Percentiles rank a stretch among this genome's conserved stretches.
Evolutionary conservation across 1,140 invertebrate species (phyloP).

Genomic region (Fopius arisanus): DNA sequence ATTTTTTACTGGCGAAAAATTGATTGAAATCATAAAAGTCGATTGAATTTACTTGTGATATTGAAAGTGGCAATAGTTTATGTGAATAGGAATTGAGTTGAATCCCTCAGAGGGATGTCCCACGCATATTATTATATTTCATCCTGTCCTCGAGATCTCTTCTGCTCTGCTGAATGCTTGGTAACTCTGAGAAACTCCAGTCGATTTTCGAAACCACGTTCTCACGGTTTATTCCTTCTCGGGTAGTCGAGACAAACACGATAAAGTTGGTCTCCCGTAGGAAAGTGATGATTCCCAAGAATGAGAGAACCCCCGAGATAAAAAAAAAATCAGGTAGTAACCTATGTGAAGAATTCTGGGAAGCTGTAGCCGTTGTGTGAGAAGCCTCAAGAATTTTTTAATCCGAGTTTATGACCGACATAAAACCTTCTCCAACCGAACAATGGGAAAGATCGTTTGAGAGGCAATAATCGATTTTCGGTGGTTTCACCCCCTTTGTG

Average conservation of each 20-base stretch:
- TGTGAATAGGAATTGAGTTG: no score
- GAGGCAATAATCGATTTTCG: no score
- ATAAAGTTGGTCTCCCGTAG: not conserved
- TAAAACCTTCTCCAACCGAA: no score
- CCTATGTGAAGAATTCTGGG: not conserved
- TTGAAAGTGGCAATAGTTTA: no score
- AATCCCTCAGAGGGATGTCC: no score
- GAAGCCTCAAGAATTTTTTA: not conserved
- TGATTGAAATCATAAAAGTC: no score
- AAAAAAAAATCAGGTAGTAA: not conserved
- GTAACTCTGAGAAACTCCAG: conserved; percentile 55
- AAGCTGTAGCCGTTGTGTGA: not conserved
- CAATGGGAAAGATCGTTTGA: no score
- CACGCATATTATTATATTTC: not conserved
- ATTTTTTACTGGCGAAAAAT: no score
- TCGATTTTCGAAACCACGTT: conserved; percentile 53
- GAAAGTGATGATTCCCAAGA: not conserved
- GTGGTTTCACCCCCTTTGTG: no score
- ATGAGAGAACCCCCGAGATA: not conserved
- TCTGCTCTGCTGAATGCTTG: conserved; percentile 51
- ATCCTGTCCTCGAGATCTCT: conserved; percentile 42
- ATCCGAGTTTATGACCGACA: not conserved
- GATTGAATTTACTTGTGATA: no score
- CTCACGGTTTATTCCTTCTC: conserved; percentile 42
- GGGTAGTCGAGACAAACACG: not conserved